These are phyloP conservation scores for Lota lota DNA, from an alignment of 2,113 vertebrate genomes.

Conservation along the genomic window DNA sequence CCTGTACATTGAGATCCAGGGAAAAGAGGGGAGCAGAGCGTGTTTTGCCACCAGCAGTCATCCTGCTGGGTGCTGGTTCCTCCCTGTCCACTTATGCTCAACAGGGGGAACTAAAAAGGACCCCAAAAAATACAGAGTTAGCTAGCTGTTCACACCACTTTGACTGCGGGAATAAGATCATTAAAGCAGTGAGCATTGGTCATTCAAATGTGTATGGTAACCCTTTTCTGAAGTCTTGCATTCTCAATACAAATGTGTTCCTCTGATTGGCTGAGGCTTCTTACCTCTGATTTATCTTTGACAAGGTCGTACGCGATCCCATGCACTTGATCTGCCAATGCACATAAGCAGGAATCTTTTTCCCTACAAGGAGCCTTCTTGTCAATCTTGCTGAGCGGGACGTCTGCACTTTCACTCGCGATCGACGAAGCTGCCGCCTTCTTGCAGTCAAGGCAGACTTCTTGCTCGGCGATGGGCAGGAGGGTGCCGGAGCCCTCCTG, in stretches of 20 bases:
- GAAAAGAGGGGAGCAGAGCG: slow-evolving; percentile 88
- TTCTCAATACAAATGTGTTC: no score
- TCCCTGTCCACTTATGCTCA: slow-evolving; percentile 81
- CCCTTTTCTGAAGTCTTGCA: no score
- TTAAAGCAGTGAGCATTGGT: no score
- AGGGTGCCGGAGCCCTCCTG: slow-evolving; percentile 87
- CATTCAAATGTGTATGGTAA: no score
- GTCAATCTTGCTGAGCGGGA: slow-evolving; percentile 73
- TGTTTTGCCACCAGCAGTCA: slow-evolving; percentile 95
- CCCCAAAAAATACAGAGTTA: slow-evolving; percentile 24
- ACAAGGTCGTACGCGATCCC: slow-evolving; percentile 81
- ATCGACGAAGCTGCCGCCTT: slow-evolving; percentile 66
- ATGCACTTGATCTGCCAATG: slow-evolving; percentile 76
- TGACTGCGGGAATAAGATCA: no score
- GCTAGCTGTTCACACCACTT: background rate
- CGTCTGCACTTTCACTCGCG: slow-evolving; percentile 68
- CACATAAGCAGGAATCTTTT: slow-evolving; percentile 78
- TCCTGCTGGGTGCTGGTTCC: slow-evolving; percentile 82
- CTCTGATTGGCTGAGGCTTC: slow-evolving; percentile 7
- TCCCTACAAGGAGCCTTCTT: slow-evolving; percentile 79
- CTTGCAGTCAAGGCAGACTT: slow-evolving; percentile 84
- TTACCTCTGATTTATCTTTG: slow-evolving; percentile 84
- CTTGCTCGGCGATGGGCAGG: slow-evolving; percentile 77
- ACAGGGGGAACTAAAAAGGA: slow-evolving; percentile 76
- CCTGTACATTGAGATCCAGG: slow-evolving; percentile 90